Evolutionary conservation across 2,888 invertebrate species (phyloP), one percentile per base, ranked within the genome.

Genomic region (Bimastos eiseni): DNA sequence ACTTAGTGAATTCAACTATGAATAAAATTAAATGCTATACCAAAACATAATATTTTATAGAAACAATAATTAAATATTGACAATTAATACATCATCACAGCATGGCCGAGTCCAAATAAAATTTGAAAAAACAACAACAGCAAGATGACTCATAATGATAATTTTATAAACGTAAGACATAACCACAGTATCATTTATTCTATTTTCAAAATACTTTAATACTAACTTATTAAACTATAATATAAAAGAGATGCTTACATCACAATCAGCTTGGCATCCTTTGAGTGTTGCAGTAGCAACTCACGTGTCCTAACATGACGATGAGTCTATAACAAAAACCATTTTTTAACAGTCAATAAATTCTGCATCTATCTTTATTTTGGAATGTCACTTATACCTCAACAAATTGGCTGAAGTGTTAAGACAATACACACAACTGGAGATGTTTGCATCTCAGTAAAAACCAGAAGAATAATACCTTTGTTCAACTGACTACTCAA

Each of bases 261-360:
- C 92, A 98, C 98, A 92, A 98, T 97, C 91, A 99, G 96, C n/a
- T 97, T 96, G 0, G 98, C 97, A 92, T 97, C 97, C 92, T 96
- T 96, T 1, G 98, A 98, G 95, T 98, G 97, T 94, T 97, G 96
- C 83, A 96, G 95, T 90, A 99, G 96, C 90, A 98, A 96, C 95
- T 99, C 98, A 91, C 98, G 96, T 90, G 98, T 96, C 83, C 98
- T 97, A 92, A 99, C 96, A 95, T 99, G 98, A 11, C 98, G 96
- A 95, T 97, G 97, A 0, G 98, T 98, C 95, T 95, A 92, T 89
- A 90, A 90, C 49, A 88, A 41, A 90, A 30, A 70, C 6, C 70
- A 70, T 70, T 5, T 44, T 49, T 49, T 6, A 70, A 70, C 30
- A 4, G 70, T 70, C n/a, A 70, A 17, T 70, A 70, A 70, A 70